Evolutionary conservation across 2,113 vertebrate species (phyloP).

Genomic region (Lagenorhynchus albirostris): DNA sequence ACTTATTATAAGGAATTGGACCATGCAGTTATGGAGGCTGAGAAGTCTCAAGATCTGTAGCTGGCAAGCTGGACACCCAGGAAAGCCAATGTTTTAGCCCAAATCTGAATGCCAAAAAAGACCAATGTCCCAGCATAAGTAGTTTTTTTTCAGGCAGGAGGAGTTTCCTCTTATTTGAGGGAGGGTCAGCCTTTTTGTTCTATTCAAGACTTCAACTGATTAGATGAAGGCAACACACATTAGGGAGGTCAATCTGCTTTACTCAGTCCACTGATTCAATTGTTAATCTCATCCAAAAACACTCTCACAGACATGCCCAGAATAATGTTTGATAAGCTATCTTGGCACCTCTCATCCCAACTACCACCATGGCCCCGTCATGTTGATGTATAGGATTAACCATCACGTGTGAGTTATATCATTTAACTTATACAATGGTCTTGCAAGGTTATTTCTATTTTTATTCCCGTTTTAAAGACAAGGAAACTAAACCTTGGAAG

Average conservation of each 20-base stretch:
- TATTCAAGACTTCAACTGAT: background rate
- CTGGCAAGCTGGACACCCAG: background rate
- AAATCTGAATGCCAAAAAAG: background rate
- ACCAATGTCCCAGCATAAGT: background rate
- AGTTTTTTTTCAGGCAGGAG: background rate
- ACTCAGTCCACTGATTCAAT: background rate
- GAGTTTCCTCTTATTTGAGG: background rate
- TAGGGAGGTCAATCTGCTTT: background rate
- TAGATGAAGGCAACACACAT: background rate
- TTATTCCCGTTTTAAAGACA: background rate
- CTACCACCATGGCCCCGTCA: background rate
- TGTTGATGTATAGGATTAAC: background rate
- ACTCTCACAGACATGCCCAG: background rate
- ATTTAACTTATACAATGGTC: background rate
- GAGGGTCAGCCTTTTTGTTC: background rate
- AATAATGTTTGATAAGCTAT: background rate
- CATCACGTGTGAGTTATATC: background rate
- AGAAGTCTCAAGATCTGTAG: background rate
- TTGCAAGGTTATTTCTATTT: background rate
- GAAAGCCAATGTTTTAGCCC: background rate
- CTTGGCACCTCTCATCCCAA: too few species aligned
- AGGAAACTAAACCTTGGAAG: background rate
- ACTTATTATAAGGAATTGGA: background rate
- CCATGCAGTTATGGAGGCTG: background rate
- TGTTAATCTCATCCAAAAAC: background rate